These are phyloP conservation scores for Aplysina aerophoba DNA, from an alignment of 37 sponge, comb jelly and placozoan genomes.

Conservation along the genomic window DNA sequence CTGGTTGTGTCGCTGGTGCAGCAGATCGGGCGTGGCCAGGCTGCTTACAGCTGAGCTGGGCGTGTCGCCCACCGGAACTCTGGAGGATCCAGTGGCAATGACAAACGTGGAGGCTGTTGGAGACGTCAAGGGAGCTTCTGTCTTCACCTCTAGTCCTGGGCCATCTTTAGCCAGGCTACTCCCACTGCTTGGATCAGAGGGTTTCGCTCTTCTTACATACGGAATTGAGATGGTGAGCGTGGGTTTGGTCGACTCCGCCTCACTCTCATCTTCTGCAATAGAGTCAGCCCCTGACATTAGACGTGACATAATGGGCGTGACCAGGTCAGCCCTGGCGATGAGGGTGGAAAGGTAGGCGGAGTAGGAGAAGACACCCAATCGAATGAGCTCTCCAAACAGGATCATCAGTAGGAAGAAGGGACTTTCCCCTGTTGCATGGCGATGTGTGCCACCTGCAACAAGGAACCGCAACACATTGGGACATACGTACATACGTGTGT, in stretches of 20 bases:
- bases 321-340: slow-evolving; percentile 88
- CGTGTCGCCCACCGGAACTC: not conserved
- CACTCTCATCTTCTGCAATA: slow-evolving; percentile 5
- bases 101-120: slow-evolving; percentile 5
- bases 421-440: slow-evolving; percentile 33
- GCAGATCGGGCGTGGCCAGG: not conserved
- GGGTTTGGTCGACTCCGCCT: not conserved
- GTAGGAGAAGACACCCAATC: slow-evolving; percentile 86
- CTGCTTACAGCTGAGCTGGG: not conserved
- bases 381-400: slow-evolving; percentile 91
- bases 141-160: not conserved
- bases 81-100: slow-evolving; percentile 2
- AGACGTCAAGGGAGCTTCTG: not conserved
- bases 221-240: slow-evolving; percentile 28
- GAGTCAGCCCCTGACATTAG: slow-evolving; percentile 31
- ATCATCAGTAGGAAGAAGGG: slow-evolving; percentile 82
- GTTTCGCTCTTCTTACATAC: not conserved
- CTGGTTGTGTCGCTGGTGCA: slow-evolving; percentile 23
- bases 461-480: not conserved
- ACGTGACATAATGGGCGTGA: slow-evolving; percentile 62
- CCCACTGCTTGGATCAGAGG: not conserved
- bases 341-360: slow-evolving; percentile 82
- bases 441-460: not conserved
- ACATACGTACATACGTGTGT: not conserved
- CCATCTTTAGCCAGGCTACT: slow-evolving; percentile 10